Base-by-base conservation (phyloP, 2,113 vertebrate genomes). In the Gymnogyps californianus region DNA sequence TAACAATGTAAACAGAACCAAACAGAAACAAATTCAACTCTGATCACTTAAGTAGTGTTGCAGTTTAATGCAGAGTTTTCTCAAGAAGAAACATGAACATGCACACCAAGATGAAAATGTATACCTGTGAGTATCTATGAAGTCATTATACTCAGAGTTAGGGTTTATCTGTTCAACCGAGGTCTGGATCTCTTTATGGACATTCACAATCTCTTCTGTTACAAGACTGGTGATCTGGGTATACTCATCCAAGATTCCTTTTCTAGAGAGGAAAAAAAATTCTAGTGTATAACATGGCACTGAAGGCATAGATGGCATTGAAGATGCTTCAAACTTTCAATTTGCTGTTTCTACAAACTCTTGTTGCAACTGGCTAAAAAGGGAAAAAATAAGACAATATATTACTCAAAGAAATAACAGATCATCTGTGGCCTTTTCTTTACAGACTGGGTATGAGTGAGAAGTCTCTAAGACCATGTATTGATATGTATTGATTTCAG, bases 211-310 rank as follows among this genome's bases (percentile, higher is more conserved):
- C 96, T 99, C 99, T 79, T 99, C 99, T 20, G 99, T 99, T 93
- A 99, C 98, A 84, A 99, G 98, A 84, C 99, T 99, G 95, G 99
- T 99, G 97, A 99, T 99, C 96, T 99, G 99, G 52, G 99, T 99
- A 85, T 99, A 99, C 96, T 99, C 99, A 98, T 99, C 98, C 97
- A 99, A 98, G 93, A 99, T 99, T 54, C 98, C 98, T 97, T 99
- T 99, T 76, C 99, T 99, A 96, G 58, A 96, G 83, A 96, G 25
- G 82, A 97, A 96, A 97, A 95, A 93, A 71, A 92, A 92, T 4
- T 90, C 36, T 61, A 91, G 26, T 44, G 34, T 92, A 34, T 84
- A 91, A 92, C n/a, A 87, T 42, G 62, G 40, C 42, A 83, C 32
- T 78, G 42, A 78, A 91, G 55, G 55, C 44, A 94, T 1, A 89